Evolutionary conservation across 2,888 invertebrate genomes (phyloP).

Genomic region (Nyleta sp.): DNA sequence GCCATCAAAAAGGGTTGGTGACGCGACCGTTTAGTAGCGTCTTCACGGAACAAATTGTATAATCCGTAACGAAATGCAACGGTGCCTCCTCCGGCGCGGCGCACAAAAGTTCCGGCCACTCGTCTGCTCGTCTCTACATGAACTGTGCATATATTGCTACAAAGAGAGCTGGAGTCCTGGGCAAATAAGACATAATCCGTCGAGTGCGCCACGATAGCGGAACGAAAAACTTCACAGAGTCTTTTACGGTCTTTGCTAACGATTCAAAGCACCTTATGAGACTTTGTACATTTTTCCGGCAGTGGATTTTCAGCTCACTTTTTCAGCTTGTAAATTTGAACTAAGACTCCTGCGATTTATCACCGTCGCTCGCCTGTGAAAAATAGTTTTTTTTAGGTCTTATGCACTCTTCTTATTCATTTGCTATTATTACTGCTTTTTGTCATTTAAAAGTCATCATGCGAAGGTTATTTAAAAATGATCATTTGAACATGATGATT

Average conservation of each 20-base stretch:
- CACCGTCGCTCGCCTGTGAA: slow-evolving; percentile 7
- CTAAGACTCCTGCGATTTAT: slow-evolving; percentile 11
- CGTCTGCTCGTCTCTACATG: slow-evolving; percentile 30
- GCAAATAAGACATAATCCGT: slow-evolving; percentile 60
- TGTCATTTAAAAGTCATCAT: too few species aligned
- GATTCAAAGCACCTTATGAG: slow-evolving; percentile 47
- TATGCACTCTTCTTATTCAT: too few species aligned
- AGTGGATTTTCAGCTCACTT: slow-evolving; percentile 15
- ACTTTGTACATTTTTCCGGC: slow-evolving; percentile 35
- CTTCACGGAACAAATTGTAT: slow-evolving; percentile 77
- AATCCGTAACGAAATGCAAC: slow-evolving; percentile 74
- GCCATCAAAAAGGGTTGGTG: slow-evolving; percentile 50
- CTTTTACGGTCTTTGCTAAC: slow-evolving; percentile 55
- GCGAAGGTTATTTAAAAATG: too few species aligned
- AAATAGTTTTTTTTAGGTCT: slow-evolving; percentile 7
- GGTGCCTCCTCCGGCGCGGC: slow-evolving; percentile 31
- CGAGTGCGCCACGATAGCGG: slow-evolving; percentile 53
- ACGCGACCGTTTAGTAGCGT: slow-evolving; percentile 42
- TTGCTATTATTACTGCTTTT: too few species aligned
- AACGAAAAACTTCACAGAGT: slow-evolving; percentile 56
- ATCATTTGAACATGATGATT: too few species aligned
- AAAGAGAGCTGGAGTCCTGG: slow-evolving; percentile 45
- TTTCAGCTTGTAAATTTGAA: slow-evolving; percentile 23
- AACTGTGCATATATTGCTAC: slow-evolving; percentile 54
- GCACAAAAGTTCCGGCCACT: slow-evolving; percentile 49